Conservation (phyloP, 2,797 vertebrate species). For the Dendrocincla fuliginosa region DNA sequence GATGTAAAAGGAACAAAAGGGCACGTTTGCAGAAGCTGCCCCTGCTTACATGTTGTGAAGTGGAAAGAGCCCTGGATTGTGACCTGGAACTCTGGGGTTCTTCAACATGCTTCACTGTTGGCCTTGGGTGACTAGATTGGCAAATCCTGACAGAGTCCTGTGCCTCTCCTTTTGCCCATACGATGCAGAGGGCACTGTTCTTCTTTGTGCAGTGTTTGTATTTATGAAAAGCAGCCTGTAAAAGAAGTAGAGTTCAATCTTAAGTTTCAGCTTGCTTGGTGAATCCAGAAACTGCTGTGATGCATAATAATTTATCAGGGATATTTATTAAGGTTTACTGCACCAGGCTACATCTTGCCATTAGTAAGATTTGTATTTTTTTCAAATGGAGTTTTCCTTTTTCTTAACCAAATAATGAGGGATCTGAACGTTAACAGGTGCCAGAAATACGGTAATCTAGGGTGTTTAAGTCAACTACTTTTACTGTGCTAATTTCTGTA, state of each 20-base stretch:
- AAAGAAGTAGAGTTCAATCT: neutral
- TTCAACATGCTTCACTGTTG: neutral
- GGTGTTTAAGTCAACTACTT: conserved; percentile 36
- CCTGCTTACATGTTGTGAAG: accelerated
- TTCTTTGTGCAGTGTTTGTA: neutral
- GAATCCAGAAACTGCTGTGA: neutral
- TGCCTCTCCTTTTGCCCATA: neutral
- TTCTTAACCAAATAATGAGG: neutral
- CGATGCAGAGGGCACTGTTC: accelerated
- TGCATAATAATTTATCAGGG: neutral
- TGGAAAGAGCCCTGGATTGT: neutral
- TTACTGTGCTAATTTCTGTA: conserved; percentile 45
- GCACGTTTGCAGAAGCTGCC: neutral
- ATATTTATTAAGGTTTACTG: neutral
- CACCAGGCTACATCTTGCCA: neutral
- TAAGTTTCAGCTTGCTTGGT: neutral
- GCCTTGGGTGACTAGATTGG: neutral
- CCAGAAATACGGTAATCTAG: neutral
- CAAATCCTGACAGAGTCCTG: neutral
- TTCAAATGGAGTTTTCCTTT: neutral
- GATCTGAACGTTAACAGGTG: neutral
- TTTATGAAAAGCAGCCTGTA: neutral
- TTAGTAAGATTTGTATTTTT: neutral
- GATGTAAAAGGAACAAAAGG: neutral
- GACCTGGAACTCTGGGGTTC: accelerated